Conservation (phyloP, 2,888 invertebrate species). For the Drosophila greeni region DNA sequence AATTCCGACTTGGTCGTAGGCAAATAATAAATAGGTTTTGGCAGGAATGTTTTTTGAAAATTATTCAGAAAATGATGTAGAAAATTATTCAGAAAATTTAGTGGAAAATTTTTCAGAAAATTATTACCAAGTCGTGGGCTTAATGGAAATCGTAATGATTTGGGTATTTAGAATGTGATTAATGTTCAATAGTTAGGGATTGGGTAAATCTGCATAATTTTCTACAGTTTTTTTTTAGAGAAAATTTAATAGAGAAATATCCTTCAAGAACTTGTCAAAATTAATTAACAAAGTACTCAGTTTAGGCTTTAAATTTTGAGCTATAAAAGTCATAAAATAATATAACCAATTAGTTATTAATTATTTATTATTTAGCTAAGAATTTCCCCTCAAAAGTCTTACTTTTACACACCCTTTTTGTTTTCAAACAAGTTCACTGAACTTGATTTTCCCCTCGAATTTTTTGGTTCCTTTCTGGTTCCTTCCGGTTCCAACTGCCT, state of each 20-base stretch:
- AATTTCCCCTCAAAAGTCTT: too few species aligned
- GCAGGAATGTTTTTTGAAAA: background rate
- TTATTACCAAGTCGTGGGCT: conserved; percentile 9
- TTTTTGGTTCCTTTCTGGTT: background rate
- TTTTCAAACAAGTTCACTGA: conserved; percentile 15
- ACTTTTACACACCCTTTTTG: too few species aligned
- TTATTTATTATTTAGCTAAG: accelerated
- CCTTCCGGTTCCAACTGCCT: background rate
- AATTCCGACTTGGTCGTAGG: conserved; percentile 49
- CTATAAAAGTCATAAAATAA: background rate
- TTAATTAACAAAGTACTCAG: background rate
- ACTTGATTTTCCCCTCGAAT: conserved; percentile 5
- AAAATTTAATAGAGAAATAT: background rate
- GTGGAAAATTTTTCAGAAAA: conserved; percentile 9
- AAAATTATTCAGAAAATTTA: conserved; percentile 10
- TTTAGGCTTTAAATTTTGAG: background rate
- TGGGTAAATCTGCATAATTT: background rate
- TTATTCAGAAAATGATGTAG: conserved; percentile 9
- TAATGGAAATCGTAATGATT: background rate
- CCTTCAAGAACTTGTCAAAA: background rate
- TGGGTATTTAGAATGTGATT: background rate
- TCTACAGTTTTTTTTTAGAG: too few species aligned
- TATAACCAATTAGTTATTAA: background rate
- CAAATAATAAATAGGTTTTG: background rate
- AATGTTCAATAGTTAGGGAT: background rate